Evolutionary conservation across 1,140 invertebrate genomes (phyloP).

Genomic region (Drosophila athabasca): DNA sequence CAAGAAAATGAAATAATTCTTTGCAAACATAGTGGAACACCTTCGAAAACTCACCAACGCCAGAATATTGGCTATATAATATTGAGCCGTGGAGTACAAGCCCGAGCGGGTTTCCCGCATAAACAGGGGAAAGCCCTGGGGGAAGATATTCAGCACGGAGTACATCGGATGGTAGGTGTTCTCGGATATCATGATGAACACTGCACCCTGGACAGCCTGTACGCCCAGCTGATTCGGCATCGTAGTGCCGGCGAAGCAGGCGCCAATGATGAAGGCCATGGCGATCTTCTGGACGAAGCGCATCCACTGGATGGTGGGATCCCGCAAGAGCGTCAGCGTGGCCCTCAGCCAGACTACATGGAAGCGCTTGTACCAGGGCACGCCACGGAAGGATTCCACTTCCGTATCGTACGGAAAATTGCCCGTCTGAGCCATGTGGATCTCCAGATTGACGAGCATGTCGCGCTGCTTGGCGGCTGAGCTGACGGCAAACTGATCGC

Average conservation of each 20-base stretch:
- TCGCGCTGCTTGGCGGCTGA: conserved; percentile 90
- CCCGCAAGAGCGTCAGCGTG: conserved; percentile 87
- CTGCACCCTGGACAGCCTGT: conserved; percentile 91
- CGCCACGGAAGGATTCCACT: conserved; percentile 84
- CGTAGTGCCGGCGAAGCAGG: conserved; percentile 90
- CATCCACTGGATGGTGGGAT: conserved; percentile 89
- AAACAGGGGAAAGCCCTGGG: conserved; percentile 91
- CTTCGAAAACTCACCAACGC: conserved; percentile 87
- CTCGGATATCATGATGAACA: conserved; percentile 93
- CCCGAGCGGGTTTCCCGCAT: conserved; percentile 91
- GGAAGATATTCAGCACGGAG: conserved; percentile 90
- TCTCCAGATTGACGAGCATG: conserved; percentile 87
- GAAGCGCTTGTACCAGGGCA: conserved; percentile 87
- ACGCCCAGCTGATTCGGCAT: conserved; percentile 89
- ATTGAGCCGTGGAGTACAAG: conserved; percentile 89
- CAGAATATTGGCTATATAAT: conserved; percentile 90
- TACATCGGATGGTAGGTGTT: conserved; percentile 95
- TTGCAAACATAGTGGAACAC: neutral
- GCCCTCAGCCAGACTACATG: conserved; percentile 89
- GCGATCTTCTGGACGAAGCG: conserved; percentile 91
- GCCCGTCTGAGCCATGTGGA: conserved; percentile 85
- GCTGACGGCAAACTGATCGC: conserved; percentile 90
- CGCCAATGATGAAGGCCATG: conserved; percentile 90
- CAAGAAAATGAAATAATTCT: neutral
- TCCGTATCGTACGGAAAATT: conserved; percentile 77